phyloP scores from a whole-genome alignment of 92 coral and sea anemone genomes.

The Paramuricea clavata region DNA sequence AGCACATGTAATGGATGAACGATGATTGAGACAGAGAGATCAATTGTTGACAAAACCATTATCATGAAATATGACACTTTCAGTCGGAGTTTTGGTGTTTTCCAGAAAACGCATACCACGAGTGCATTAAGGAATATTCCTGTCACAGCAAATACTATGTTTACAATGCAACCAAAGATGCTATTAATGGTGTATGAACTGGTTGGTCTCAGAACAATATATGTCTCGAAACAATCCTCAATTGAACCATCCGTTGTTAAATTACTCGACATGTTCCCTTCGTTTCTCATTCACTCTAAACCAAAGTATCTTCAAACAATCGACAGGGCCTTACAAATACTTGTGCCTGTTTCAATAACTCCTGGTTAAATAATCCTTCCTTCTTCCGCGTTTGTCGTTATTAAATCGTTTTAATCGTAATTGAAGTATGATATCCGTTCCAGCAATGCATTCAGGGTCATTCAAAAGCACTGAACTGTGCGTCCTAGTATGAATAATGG shows the following conservation, averaged over 20 bases:
- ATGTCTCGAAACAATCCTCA: conserved; percentile 13
- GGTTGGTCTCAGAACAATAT: conserved; percentile 23
- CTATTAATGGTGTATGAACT: conserved; percentile 10
- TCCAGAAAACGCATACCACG: conserved; percentile 32
- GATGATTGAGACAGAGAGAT: conserved; percentile 1
- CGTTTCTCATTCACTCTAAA: background rate
- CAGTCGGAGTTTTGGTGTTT: conserved; percentile 19
- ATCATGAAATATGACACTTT: conserved; percentile 35
- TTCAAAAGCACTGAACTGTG: too few species aligned
- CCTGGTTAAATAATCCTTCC: too few species aligned
- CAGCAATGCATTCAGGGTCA: too few species aligned
- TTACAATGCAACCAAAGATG: conserved; percentile 19
- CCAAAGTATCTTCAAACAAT: too few species aligned
- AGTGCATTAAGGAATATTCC: conserved; percentile 32
- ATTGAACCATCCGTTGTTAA: conserved; percentile 5
- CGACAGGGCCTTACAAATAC: too few species aligned
- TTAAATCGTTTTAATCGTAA: background rate
- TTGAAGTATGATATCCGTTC: background rate
- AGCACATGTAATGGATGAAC: background rate
- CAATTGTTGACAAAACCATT: conserved; percentile 28
- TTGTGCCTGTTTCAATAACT: too few species aligned
- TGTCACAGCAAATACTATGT: conserved; percentile 12
- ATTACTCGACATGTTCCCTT: background rate
- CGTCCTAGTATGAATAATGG: too few species aligned
- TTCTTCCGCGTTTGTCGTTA: background rate